phyloP scores from a whole-genome alignment of 2,888 invertebrate genomes.

The Sceliomorpha sp. region DNA sequence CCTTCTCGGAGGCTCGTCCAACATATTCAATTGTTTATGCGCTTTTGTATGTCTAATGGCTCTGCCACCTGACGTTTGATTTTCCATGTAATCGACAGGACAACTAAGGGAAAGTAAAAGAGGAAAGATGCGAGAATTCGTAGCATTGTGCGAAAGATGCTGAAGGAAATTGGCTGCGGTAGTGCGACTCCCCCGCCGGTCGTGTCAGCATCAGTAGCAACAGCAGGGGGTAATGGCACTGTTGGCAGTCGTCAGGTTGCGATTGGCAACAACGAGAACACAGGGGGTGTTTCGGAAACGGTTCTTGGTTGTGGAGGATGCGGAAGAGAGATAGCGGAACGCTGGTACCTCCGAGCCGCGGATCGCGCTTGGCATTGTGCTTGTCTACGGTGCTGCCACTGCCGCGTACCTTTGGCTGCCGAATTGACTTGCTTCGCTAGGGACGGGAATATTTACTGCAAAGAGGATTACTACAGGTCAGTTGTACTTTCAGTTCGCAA shows the following conservation, averaged over 20 bases:
- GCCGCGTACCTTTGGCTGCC: slow-evolving; percentile 90
- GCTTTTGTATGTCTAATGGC: too few species aligned
- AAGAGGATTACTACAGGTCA: slow-evolving; percentile 96
- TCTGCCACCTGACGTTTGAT: too few species aligned
- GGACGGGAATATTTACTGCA: slow-evolving; percentile 95
- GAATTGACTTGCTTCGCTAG: slow-evolving; percentile 94
- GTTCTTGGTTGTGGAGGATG: slow-evolving; percentile 83
- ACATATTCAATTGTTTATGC: too few species aligned
- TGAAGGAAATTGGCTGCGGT: slow-evolving; percentile 84
- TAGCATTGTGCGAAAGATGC: slow-evolving; percentile 80
- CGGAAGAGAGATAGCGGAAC: slow-evolving; percentile 83
- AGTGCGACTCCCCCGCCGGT: slow-evolving; percentile 81
- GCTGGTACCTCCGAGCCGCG: slow-evolving; percentile 90
- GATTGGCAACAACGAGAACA: slow-evolving; percentile 67
- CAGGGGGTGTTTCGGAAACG: slow-evolving; percentile 59
- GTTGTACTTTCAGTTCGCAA: too few species aligned
- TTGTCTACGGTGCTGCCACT: slow-evolving; percentile 92
- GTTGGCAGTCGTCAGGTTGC: slow-evolving; percentile 78
- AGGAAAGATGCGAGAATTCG: slow-evolving; percentile 39
- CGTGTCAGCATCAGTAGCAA: slow-evolving; percentile 35
- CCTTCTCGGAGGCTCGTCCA: too few species aligned
- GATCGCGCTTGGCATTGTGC: slow-evolving; percentile 94
- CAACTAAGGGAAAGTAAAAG: slow-evolving; percentile 3
- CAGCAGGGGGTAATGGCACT: slow-evolving; percentile 76
- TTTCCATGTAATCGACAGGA: too few species aligned